Percentiles rank a stretch among this genome's conserved stretches.
Evolutionary conservation across 2,888 invertebrate species (phyloP).

Genomic region (Glyphotaelius pellucidus): DNA sequence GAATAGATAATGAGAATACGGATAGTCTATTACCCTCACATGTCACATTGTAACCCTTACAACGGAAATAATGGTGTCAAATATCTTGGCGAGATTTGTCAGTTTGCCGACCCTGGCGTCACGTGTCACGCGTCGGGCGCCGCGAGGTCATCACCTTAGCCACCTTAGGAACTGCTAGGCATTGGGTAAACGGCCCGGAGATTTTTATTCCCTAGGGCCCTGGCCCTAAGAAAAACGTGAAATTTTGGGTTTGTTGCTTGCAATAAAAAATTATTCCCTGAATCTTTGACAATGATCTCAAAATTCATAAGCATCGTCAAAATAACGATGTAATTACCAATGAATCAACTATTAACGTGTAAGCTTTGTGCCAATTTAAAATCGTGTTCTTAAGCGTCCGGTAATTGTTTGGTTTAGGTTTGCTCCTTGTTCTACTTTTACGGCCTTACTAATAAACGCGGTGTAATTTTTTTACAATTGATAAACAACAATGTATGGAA

Average conservation of each 20-base stretch:
- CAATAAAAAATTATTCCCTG: not conserved
- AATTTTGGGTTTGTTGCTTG: not conserved
- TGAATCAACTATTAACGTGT: too few relatives aligned
- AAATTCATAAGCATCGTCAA: too few relatives aligned
- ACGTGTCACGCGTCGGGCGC: not conserved
- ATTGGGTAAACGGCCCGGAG: not conserved
- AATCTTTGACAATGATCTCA: too few relatives aligned
- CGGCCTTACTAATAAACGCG: too few relatives aligned
- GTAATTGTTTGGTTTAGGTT: too few relatives aligned
- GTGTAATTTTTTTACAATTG: too few relatives aligned
- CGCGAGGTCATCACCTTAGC: not conserved
- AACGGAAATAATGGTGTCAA: conserved; percentile 2
- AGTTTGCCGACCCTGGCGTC: not conserved
- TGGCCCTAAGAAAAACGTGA: not conserved
- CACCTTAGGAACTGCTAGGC: not conserved
- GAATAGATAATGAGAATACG: not conserved
- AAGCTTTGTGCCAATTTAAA: too few relatives aligned
- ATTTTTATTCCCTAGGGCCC: not conserved
- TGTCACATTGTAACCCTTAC: not conserved
- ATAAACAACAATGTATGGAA: too few relatives aligned
- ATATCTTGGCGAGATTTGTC: conserved; percentile 2
- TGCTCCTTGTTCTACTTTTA: too few relatives aligned
- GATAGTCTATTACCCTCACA: not conserved
- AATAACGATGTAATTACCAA: too few relatives aligned
- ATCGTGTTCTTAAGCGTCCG: too few relatives aligned